A percentile compares a stretch with the other conserved stretches of the same genome.
Evolutionary conservation across 2,113 vertebrate genomes (phyloP).

Genomic region (Monopterus albus): DNA sequence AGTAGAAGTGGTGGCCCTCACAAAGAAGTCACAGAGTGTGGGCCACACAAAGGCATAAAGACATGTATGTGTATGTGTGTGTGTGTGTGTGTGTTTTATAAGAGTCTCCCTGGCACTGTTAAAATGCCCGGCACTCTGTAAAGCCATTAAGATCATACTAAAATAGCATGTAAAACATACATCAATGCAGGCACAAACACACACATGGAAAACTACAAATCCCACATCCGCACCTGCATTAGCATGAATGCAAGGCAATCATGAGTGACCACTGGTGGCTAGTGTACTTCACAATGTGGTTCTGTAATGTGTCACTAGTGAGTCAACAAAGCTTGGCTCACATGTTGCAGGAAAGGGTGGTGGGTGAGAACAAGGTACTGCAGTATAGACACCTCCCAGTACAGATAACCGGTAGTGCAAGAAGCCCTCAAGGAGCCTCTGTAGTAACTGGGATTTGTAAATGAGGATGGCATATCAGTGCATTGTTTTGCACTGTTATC

Average conservation of each 20-base stretch:
- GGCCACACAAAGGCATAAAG: too few relatives aligned
- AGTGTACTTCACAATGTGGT: constrained; percentile 19
- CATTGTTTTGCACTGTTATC: too few relatives aligned
- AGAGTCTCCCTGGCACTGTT: constrained; percentile 68
- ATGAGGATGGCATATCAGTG: too few relatives aligned
- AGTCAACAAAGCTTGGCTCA: not conserved
- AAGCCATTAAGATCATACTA: constrained; percentile 70
- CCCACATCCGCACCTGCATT: constrained; percentile 16
- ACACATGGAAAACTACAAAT: constrained; percentile 28
- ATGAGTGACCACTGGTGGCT: constrained; percentile 21
- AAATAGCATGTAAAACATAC: constrained; percentile 73
- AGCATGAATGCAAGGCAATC: constrained; percentile 12
- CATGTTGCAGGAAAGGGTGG: constrained; percentile 16
- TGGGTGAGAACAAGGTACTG: constrained; percentile 18
- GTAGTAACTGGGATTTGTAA: not conserved
- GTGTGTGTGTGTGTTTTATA: constrained; percentile 69
- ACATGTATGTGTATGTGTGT: too few relatives aligned
- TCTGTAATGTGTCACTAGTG: not conserved
- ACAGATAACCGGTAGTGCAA: constrained; percentile 28
- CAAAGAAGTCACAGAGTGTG: too few relatives aligned
- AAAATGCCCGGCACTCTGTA: constrained; percentile 75
- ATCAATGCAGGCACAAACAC: constrained; percentile 29
- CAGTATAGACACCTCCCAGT: constrained; percentile 23
- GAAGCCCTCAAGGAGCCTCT: constrained; percentile 19
- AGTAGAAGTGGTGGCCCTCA: too few relatives aligned